These are phyloP conservation scores for Galagoides demidoff DNA, from an alignment of 2,797 vertebrate genomes.

Conservation along the genomic window DNA sequence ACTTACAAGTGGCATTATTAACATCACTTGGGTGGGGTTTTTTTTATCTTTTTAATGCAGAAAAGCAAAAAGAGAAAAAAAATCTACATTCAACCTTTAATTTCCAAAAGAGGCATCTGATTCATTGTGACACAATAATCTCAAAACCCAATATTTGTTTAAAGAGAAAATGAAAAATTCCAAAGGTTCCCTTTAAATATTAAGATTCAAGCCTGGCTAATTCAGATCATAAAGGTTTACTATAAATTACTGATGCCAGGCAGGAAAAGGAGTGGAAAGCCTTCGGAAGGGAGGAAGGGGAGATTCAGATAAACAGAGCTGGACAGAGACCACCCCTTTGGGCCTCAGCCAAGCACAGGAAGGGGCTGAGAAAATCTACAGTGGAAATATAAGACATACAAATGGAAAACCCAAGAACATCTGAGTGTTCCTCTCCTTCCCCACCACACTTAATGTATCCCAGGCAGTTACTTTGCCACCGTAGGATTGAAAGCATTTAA, in stretches of 20 bases:
- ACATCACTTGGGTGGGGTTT: not conserved
- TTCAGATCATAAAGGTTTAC: not conserved
- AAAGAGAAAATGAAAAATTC: slow-evolving; percentile 22
- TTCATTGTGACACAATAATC: not conserved
- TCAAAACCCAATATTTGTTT: not conserved
- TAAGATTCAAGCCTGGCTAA: not conserved
- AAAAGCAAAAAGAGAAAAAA: not conserved
- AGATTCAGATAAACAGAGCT: not conserved
- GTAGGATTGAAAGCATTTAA: not conserved
- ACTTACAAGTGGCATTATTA: not conserved
- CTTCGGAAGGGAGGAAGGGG: not conserved
- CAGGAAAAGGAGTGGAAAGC: not conserved
- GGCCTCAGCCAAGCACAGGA: not conserved
- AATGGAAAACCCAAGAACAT: not conserved
- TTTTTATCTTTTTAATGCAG: slow-evolving; percentile 1
- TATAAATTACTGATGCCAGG: not conserved
- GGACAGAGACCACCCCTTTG: not conserved
- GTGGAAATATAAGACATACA: not conserved
- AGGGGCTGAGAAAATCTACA: not conserved
- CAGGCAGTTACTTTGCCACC: not conserved
- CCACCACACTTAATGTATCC: not conserved
- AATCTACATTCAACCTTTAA: not conserved
- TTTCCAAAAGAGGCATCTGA: slow-evolving; percentile 4
- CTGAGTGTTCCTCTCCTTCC: not conserved
- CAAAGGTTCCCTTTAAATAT: slow-evolving; percentile 19